Percentiles rank a stretch among this genome's conserved stretches.
phyloP scores from a whole-genome alignment of 2,888 invertebrate species.

The Timandra comae region DNA sequence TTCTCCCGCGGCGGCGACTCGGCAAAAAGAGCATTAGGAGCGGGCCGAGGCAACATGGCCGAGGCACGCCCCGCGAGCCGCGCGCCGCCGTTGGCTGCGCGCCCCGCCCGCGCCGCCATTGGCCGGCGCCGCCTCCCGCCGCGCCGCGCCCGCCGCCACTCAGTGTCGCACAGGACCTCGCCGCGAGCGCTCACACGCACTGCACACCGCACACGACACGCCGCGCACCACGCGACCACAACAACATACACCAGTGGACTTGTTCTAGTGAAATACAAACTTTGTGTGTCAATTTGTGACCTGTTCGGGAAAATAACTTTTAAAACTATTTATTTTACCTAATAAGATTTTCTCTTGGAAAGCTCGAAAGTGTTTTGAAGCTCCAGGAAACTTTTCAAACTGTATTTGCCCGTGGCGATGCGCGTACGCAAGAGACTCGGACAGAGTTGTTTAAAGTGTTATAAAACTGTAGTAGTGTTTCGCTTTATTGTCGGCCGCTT shows the following conservation, averaged over 20 bases:
- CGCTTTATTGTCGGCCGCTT: conserved; percentile 11
- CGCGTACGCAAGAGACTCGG: conserved; percentile 24
- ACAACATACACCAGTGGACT: conserved; percentile 4
- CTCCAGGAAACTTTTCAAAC: background rate
- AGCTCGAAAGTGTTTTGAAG: too few relatives aligned
- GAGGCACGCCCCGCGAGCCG: conserved; percentile 56
- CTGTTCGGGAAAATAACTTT: background rate
- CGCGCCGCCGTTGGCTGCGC: conserved; percentile 40
- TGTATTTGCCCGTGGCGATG: conserved; percentile 19
- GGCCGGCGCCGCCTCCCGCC: conserved; percentile 29
- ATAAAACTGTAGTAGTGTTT: background rate
- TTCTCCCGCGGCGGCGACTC: conserved; percentile 63
- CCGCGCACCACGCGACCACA: conserved; percentile 21
- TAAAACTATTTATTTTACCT: background rate
- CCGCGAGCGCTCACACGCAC: conserved; percentile 24
- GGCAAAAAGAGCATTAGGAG: conserved; percentile 72
- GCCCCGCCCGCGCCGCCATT: conserved; percentile 32
- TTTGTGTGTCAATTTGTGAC: conserved; percentile 1
- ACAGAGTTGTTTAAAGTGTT: conserved; percentile 6
- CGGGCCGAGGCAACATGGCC: conserved; percentile 58
- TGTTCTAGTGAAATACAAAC: background rate
- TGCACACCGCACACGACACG: conserved; percentile 21
- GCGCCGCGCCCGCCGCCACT: conserved; percentile 17
- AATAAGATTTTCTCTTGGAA: too few relatives aligned
- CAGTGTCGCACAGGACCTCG: conserved; percentile 44